phyloP scores from a whole-genome alignment of 2,797 vertebrate genomes.

The Carduelis carduelis region DNA sequence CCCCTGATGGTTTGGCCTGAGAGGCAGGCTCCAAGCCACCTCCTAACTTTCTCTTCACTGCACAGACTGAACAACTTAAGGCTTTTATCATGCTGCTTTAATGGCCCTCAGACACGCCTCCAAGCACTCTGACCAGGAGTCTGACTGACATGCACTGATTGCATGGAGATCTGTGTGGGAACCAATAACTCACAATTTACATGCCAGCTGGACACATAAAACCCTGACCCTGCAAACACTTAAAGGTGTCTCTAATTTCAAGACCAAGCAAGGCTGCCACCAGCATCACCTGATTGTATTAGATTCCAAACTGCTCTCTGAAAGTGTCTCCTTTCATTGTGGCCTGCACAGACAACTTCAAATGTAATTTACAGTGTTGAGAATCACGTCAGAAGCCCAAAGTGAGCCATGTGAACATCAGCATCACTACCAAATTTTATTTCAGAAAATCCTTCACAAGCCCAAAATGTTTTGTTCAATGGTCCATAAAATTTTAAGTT shows the following conservation, averaged over 20 bases:
- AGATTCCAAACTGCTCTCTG: background rate
- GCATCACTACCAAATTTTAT: background rate
- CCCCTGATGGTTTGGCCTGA: background rate
- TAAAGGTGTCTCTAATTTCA: background rate
- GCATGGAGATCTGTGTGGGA: background rate
- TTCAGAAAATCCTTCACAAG: background rate
- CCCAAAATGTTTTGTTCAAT: background rate
- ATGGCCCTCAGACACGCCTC: background rate
- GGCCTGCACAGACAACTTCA: background rate
- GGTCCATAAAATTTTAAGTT: background rate
- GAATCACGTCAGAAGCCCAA: background rate
- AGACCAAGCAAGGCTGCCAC: background rate
- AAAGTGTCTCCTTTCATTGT: background rate
- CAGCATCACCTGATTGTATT: background rate
- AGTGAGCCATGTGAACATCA: background rate
- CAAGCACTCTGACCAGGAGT: background rate
- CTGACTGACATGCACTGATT: accelerated
- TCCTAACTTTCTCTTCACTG: background rate
- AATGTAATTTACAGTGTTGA: background rate
- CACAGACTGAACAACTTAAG: background rate
- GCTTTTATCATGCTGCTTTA: background rate
- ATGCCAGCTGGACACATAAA: background rate
- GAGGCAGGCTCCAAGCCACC: background rate
- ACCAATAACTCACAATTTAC: background rate
- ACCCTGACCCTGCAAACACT: background rate